These are phyloP conservation scores for Myotis daubentonii DNA, from an alignment of 2,797 vertebrate genomes.

Conservation along the genomic window DNA sequence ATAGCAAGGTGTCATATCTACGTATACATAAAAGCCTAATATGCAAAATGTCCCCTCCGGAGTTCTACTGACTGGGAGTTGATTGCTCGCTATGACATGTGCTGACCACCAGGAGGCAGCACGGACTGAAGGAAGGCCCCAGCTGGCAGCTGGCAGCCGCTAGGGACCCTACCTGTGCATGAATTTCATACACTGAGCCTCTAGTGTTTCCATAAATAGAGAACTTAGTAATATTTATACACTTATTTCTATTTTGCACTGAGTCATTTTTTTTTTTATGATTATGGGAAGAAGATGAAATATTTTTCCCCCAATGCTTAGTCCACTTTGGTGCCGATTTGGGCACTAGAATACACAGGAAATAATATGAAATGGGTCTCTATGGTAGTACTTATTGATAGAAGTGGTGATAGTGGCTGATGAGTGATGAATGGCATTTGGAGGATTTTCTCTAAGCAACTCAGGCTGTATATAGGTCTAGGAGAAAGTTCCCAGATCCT, in stretches of 20 bases:
- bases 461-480: background rate
- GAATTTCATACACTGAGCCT: no score
- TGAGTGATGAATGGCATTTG: background rate
- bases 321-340: background rate
- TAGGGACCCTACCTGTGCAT: no score
- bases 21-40: no score
- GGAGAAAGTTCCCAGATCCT: background rate
- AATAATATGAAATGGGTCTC: background rate
- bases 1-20: background rate
- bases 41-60: no score
- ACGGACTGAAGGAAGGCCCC: no score
- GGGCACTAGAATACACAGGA: background rate
- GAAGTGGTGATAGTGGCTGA: background rate
- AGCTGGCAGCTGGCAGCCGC: no score
- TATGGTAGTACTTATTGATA: background rate
- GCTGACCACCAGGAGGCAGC: no score
- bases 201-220: background rate
- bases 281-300: background rate
- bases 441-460: background rate
- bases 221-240: background rate
- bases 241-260: background rate
- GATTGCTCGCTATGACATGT: no score
- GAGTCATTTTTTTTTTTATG: background rate
- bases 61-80: no score
- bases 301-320: conserved; percentile 1